Evolutionary conservation across 1,140 invertebrate genomes (phyloP), one percentile per base, ranked within the genome.

Genomic region (Drosophila saltans): DNA sequence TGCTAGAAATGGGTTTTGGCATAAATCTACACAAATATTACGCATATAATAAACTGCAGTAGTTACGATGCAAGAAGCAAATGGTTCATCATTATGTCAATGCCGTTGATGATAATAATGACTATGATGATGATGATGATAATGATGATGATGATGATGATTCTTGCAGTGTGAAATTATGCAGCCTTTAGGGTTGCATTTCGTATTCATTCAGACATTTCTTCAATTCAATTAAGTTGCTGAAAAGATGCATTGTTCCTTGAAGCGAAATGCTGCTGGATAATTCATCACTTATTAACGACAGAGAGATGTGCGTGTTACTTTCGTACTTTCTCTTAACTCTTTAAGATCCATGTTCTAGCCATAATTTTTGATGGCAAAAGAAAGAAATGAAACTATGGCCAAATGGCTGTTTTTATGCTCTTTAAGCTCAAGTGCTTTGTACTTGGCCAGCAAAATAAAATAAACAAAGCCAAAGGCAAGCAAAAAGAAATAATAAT

Each of bases 21-120:
- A 88, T 86, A 88, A 86, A 86, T 86, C 83, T 72, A 43, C 79
- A 72, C 72, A 71, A 64, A 81, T 82, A 82, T 82, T 82, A 79
- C 61, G 72, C 64, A 85, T 85, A 79, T 72, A 79, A 75, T 66
- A 65, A 33, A 58, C 52, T 43, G 75, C 36, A 43, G 10, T 58
- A 43, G 10, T 58, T 2, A 55, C 30, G 8, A 48, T 26, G 64
- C 45, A 26, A 6, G 16, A 0, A 16, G 16, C 16, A 16, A 16
- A 16, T 16, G 16, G 16, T 16, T 16, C 16, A 16, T 16, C 16
- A 16, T 16, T 16, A 16, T 16, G 16, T 16, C 55, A 45, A 66
- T 76, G 62, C 63, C 81, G 81, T 67, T 72, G 62, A 60, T 75
- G 61, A 74, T 72, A 77, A 69, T 75, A 68, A 59, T 48, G 61